phyloP scores from a whole-genome alignment of 2,888 invertebrate species.

The Schizotus pectinicornis region DNA sequence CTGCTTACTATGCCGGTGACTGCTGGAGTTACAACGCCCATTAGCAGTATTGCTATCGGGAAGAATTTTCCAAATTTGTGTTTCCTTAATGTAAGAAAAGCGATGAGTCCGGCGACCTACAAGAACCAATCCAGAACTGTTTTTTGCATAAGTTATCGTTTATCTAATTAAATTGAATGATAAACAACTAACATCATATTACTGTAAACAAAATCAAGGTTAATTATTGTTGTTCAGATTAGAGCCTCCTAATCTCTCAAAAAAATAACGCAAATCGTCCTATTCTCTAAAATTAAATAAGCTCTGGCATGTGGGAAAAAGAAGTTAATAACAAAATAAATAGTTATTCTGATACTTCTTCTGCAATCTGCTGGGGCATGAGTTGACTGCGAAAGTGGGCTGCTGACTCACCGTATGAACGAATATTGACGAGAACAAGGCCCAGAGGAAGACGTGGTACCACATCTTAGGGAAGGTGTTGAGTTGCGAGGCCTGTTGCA shows the following conservation, averaged over 20 bases:
- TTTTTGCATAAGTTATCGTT: neutral
- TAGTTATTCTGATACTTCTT: too few species aligned
- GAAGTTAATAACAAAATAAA: too few species aligned
- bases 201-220: too few species aligned
- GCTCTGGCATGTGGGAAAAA: too few species aligned
- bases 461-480: constrained; percentile 90
- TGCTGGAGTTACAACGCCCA: constrained; percentile 89
- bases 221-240: neutral
- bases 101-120: constrained; percentile 83
- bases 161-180: neutral
- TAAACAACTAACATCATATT: neutral
- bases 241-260: neutral
- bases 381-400: too few species aligned
- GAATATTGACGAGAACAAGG: constrained; percentile 90
- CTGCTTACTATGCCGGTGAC: constrained; percentile 89
- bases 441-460: constrained; percentile 97
- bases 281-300: too few species aligned
- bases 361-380: too few species aligned
- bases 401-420: constrained; percentile 71
- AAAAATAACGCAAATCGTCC: too few species aligned
- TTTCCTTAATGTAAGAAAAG: constrained; percentile 89
- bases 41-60: constrained; percentile 83
- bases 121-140: constrained; percentile 27
- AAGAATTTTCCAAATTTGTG: constrained; percentile 96
- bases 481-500: constrained; percentile 59